Evolutionary conservation across 2,888 invertebrate species (phyloP), one percentile per base, ranked within the genome.

Genomic region (Catocala nupta): DNA sequence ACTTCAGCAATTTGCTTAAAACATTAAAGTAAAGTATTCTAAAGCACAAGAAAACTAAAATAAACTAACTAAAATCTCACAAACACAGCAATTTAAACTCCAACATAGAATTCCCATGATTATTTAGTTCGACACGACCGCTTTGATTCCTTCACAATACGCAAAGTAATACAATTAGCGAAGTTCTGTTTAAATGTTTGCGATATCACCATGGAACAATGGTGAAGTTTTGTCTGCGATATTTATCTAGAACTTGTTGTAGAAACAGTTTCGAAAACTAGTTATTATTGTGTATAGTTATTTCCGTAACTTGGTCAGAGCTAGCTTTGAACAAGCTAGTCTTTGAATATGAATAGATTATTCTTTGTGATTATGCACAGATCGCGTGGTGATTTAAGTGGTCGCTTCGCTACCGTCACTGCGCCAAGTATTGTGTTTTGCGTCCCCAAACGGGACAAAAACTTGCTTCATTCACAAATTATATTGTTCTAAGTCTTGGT

Each of bases 231-330:
- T 5, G 25, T 9, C 1, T 48, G 25, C 6, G 48, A 25, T 25
- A 48, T 25, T 10, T 48, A 25, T 9, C 48, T 48, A 11, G 10
- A 48, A 48, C 48, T 48, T 25, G 48, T 25, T 48, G 48, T 25
- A 13, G 25, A 25, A 48, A 10, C 25, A 10, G 25, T 25, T 48
- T 48, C 48, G 33, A 48, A 48, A 48, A 48, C 12, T 57, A 50
- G n/a, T 16, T 43, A 66, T 70, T 56, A 5, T 49, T 16, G 52
- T 6, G 13, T 42, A 57, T 47, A 39, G 36, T 13, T 67, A 67
- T 64, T 63, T 25, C 48, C 10, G 25, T 48, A 48, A 8, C 48
- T 48, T 16, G 48, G 6, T 12, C 45, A 12, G 45, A 13, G 12
- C 45, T 45, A 12, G 13, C 12, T n/a, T 12, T 12, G 5, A 12